A percentile compares a stretch with the other conserved stretches of the same genome.
Evolutionary conservation across 2,113 vertebrate species (phyloP).

Genomic region (Psittacara wagleri): DNA sequence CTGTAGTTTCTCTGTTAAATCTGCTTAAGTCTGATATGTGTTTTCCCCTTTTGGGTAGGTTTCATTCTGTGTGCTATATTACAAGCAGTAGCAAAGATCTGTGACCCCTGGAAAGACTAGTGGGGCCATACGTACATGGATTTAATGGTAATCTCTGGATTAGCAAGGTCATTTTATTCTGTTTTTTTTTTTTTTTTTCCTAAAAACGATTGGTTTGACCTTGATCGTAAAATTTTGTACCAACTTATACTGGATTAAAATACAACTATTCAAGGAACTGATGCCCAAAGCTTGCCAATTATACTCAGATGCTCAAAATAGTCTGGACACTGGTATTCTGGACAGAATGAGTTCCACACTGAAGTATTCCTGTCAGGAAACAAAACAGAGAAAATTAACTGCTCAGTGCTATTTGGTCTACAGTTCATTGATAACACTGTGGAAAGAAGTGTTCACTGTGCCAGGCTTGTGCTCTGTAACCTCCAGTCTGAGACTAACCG

Average conservation of each 20-base stretch:
- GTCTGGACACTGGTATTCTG: not conserved
- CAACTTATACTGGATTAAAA: not conserved
- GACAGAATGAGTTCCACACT: not conserved
- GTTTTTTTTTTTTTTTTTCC: not conserved
- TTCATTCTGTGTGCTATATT: not conserved
- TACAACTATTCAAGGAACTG: not conserved
- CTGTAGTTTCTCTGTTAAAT: not conserved
- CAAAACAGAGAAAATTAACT: slow-evolving; percentile 4
- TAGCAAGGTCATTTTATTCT: not conserved
- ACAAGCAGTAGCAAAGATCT: not conserved
- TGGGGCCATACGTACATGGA: not conserved
- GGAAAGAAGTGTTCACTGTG: not conserved
- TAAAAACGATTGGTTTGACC: not conserved
- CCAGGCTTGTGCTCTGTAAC: not conserved
- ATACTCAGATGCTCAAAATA: not conserved
- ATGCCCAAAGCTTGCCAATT: not conserved
- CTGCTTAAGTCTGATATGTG: not conserved
- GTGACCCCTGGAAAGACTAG: not conserved
- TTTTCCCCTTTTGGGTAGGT: not conserved
- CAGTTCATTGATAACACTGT: not conserved
- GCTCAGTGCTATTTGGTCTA: not conserved
- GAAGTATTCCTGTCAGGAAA: slow-evolving; percentile 1
- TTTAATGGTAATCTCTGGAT: not conserved
- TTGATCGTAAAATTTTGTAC: not conserved
- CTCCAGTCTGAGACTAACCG: not conserved